Evolutionary conservation across 2,797 vertebrate genomes (phyloP).

Genomic region (Anguilla megastoma): DNA sequence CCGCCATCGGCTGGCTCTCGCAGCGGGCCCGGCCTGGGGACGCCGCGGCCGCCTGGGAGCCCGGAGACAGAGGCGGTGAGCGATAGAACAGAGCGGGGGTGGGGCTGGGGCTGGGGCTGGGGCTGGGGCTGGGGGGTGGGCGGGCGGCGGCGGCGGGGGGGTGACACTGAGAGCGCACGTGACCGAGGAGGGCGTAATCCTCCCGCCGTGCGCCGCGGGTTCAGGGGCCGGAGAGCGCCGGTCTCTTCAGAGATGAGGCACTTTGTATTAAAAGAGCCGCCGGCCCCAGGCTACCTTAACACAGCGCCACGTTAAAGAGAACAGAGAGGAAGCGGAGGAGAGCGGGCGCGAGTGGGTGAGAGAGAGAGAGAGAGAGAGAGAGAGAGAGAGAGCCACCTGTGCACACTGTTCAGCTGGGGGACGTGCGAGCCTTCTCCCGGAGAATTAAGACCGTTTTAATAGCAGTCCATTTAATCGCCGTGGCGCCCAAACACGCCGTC

Average conservation of each 20-base stretch:
- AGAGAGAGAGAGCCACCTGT: constrained; percentile 8
- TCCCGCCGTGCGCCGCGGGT: background rate
- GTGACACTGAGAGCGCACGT: constrained; percentile 36
- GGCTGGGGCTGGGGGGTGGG: background rate
- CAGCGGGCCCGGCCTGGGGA: constrained; percentile 53
- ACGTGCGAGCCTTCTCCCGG: background rate
- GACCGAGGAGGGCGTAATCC: constrained; percentile 29
- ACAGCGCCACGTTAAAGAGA: background rate
- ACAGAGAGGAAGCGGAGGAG: constrained; percentile 44
- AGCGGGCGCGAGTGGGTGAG: constrained; percentile 27
- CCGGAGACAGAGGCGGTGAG: constrained; percentile 41
- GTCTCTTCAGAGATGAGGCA: constrained; percentile 46
- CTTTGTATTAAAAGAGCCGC: constrained; percentile 54
- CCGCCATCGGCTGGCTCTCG: constrained; percentile 62
- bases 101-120: background rate
- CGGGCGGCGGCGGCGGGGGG: constrained; percentile 27
- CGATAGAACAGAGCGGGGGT: constrained; percentile 36
- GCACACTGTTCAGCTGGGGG: background rate
- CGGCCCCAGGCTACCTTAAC: constrained; percentile 52
- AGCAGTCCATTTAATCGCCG: background rate
- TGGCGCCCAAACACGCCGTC: background rate
- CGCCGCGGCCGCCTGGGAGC: constrained; percentile 5
- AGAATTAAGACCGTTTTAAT: constrained; percentile 1
- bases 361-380: constrained; percentile 23
- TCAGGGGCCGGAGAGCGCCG: constrained; percentile 25